Base-by-base conservation (phyloP, 2,888 invertebrate genomes). In the Agonopterix arenella region DNA sequence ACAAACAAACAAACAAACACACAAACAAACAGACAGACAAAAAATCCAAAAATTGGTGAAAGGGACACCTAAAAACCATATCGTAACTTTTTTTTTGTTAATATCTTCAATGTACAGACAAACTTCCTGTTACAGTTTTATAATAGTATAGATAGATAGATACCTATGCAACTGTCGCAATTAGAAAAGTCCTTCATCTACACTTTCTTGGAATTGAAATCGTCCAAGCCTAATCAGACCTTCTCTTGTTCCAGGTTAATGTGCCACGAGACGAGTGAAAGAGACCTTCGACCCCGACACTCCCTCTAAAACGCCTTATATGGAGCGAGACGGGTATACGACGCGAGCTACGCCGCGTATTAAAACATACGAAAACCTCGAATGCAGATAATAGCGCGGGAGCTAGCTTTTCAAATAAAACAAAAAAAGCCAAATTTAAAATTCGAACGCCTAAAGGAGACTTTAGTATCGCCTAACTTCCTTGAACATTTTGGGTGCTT, bases 311-410 rank as follows among this genome's bases (percentile, higher is more conserved):
- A 73, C 76, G 75, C 78, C 76, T 84, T 86, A 86, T 85, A 86
- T 86, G 86, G 85, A 86, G 86, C 84, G 77, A 70, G 81, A 80
- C 80, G 75, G 80, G 77, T 69, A 73, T 66, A 80, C 62, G 56
- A 66, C 78, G 76, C 82, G 84, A 70, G 78, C 73, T 73, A 62
- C 77, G 81, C 70, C 85, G 76, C 84, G 80, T 59, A 71, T 63
- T 58, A 75, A 66, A 72, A 73, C 71, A 73, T 71, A 79, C 72
- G 76, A 73, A 73, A 76, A 63, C 66, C 73, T 73, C 71, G 76
- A 73, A 66, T 77, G 74, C 74, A 86, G 86, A 72, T 86, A 86
- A 84, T 80, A 75, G 61, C 64, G 59, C 66, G 59, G 66, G 65
- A 64, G 66, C 64, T 57, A 62, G 28, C 28, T 28, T 28, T 28